Base-by-base conservation (phyloP, 2,113 vertebrate species). In the Cavia porcellus region DNA sequence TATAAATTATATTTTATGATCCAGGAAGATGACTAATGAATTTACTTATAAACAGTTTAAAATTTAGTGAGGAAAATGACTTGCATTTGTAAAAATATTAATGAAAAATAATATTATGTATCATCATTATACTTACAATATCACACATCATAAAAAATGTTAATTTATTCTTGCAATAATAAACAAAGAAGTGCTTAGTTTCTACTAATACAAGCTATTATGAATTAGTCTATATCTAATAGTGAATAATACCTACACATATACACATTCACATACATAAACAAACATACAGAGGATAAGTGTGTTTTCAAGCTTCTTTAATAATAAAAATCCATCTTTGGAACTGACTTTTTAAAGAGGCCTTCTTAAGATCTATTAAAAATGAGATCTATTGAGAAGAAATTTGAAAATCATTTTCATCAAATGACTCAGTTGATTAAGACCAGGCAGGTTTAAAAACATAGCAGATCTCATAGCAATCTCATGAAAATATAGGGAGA, bases 71-170 rank as follows among this genome's bases (percentile, higher is more conserved):
- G 2, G 45, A 90, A 92, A 89, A 32, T 74, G n/a, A 89, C 12
- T 88, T 20, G 66, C 12, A 42, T 90, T 35, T 55, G 45, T 70
- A 64, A 82, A 97, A 96, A 90, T 59, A 92, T 72, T 28, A 82
- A 35, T 59, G 14, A 47, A 22, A 22, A 80, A n/a, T 62, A 79
- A 35, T 90, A 70, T 74, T 47, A 86, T 13, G 4, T 50, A 68
- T 38, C 10, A 64, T 81, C 6, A 52, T 47, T 86, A 80, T 74
- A 45, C 9, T 52, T 77, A 9, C 25, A 86, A 93, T 68, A 50
- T 77, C 68, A 77, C 7, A 50, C 64, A 84, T 47, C 45, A 81
- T 32, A 92, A 88, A 50, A 74, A 94, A 50, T 83, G 30, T 57
- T 89, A 32, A 32, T 17, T 52, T 87, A 77, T 92, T 91, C 83